Conservation (phyloP, 2,888 invertebrate genomes). For the Agrypnus murinus region DNA sequence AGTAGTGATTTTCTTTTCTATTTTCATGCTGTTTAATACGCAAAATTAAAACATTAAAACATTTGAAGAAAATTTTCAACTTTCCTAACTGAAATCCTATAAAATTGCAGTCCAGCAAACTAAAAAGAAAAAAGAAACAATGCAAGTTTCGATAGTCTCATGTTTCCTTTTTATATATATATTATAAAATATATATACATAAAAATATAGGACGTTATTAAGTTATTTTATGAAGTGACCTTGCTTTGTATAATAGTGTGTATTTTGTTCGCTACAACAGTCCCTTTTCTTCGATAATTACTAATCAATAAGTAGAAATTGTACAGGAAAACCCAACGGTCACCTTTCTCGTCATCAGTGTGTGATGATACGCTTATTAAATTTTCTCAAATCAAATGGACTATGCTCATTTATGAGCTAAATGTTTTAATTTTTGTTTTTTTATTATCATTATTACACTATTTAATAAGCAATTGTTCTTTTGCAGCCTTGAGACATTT, state of each 20-base stretch:
- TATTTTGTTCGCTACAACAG: conserved; percentile 63
- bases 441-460: conserved; percentile 3
- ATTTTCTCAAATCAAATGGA: conserved; percentile 53
- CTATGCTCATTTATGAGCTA: conserved; percentile 50
- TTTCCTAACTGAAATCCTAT: conserved; percentile 39
- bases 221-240: conserved; percentile 78
- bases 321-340: conserved; percentile 63
- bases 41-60: conserved; percentile 26
- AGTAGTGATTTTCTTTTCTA: too few relatives aligned
- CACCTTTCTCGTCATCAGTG: conserved; percentile 56
- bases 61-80: conserved; percentile 53
- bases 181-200: conserved; percentile 62
- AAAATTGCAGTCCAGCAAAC: conserved; percentile 61
- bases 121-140: conserved; percentile 58
- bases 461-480: conserved; percentile 56
- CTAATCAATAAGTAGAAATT: conserved; percentile 59
- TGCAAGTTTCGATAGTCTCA: conserved; percentile 65
- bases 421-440: conserved; percentile 44
- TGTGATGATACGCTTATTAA: conserved; percentile 58
- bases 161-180: conserved; percentile 68
- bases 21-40: too few relatives aligned
- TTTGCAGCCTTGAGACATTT: conserved; percentile 60
- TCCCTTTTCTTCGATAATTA: conserved; percentile 52
- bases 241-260: conserved; percentile 76
- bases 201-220: conserved; percentile 71